Evolutionary conservation across 2,113 vertebrate genomes (phyloP), one percentile per base, ranked within the genome.

Genomic region (Sturnus vulgaris): DNA sequence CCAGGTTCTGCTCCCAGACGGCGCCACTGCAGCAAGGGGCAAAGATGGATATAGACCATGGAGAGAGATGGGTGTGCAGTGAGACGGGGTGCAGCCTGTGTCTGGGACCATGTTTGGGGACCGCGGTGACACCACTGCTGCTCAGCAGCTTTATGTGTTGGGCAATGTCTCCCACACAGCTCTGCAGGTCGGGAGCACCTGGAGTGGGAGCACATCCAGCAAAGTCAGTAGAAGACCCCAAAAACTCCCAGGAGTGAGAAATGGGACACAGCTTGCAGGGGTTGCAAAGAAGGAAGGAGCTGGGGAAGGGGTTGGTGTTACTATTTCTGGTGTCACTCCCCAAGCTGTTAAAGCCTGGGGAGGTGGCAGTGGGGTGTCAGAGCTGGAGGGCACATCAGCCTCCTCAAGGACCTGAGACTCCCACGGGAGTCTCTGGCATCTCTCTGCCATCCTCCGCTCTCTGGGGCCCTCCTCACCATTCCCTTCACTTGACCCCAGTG

Each of bases 121-220:
- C 40, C 0, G 0, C 0, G 1, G 49, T 56, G 55, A 9, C 39
- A 17, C 21, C 0, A 0, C 35, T 8, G 53, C 39, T 28, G 16
- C 50, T 64, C 77, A 65, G 49, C 63, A 80, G 12, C 63, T 35
- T 55, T 8, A 8, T 42, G 47, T 44, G 27, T 50, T 40, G 0
- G 1, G 31, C 2, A 2, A 3, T 15, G 3, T 23, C 12, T 80
- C 30, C 40, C 12, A 4, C 46, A 25, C 27, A 37, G 37, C 53
- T 75, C 87, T 35, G 28, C 44, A 27, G 57, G 40, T 40, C 40
- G 24, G 16, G n/a, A 79, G 39, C 20, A 49, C 11, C 25, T 0
- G 0, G 37, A 27, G 11, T 0, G 9, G 44, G n/a, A 49, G 8
- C 2, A 1, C 0, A 0, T 61, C 37, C 80, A 44, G 42, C 15